Percentiles rank a stretch among this genome's conserved stretches.
Evolutionary conservation across 1,140 invertebrate species (phyloP).

Genomic region (Sitophilus oryzae): DNA sequence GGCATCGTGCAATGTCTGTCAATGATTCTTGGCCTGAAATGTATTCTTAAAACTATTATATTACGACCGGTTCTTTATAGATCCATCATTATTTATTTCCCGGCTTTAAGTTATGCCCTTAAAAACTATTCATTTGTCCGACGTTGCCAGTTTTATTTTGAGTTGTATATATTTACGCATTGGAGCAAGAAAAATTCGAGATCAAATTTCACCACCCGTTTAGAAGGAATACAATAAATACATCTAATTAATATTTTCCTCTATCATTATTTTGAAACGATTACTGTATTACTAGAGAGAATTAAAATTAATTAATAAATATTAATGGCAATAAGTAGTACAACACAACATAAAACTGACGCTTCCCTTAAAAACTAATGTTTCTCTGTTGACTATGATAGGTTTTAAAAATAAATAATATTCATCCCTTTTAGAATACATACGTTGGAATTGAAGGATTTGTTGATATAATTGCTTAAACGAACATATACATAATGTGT

Average conservation of each 20-base stretch:
- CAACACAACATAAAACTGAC: constrained; percentile 5
- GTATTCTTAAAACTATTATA: constrained; percentile 6
- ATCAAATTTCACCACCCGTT: background rate
- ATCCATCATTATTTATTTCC: background rate
- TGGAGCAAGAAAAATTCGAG: background rate
- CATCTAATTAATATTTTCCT: no score
- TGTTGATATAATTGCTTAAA: background rate
- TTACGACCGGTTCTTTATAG: no score
- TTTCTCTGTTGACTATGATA: constrained; percentile 4
- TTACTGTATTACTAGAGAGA: no score
- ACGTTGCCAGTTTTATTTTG: background rate
- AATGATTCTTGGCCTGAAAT: constrained; percentile 16
- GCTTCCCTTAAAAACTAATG: constrained; percentile 3
- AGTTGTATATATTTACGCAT: background rate
- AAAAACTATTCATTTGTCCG: background rate
- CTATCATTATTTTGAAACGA: no score
- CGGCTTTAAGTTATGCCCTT: background rate
- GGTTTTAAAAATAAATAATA: constrained; percentile 12
- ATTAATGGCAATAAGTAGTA: background rate
- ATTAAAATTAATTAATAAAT: background rate
- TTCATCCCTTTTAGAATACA: constrained; percentile 1
- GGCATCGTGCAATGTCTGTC: constrained; percentile 18
- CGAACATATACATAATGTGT: no score
- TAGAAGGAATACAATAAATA: no score
- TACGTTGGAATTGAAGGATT: background rate